Conservation (phyloP, 2,888 invertebrate species). For the Norana najaformis region DNA sequence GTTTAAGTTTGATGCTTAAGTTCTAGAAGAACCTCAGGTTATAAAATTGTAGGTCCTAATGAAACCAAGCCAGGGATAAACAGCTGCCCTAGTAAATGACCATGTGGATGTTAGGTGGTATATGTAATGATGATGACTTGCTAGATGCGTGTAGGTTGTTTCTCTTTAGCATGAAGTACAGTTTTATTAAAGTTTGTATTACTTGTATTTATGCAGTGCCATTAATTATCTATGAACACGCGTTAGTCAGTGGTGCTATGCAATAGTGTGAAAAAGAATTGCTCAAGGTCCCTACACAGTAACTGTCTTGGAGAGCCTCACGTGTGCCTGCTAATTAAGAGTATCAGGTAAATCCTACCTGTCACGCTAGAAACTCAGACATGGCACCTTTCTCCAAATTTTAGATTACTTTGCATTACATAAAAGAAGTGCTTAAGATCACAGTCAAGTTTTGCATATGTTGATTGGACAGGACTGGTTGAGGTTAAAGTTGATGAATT, state of each 20-base stretch:
- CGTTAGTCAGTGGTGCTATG: not conserved
- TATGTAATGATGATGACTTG: not conserved
- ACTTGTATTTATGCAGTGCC: not conserved
- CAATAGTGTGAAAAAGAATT: not conserved
- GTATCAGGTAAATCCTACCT: not conserved
- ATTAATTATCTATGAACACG: not conserved
- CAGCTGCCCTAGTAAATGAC: not conserved
- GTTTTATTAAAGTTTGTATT: not conserved
- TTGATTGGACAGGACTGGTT: constrained; percentile 32
- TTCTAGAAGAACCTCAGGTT: not conserved
- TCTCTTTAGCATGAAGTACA: not conserved
- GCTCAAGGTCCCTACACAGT: not conserved
- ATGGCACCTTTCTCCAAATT: too few species aligned
- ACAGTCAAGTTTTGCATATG: not conserved
- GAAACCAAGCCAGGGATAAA: not conserved
- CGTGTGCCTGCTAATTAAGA: not conserved
- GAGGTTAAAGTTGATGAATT: constrained; percentile 70
- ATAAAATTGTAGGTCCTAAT: not conserved
- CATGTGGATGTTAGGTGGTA: not conserved
- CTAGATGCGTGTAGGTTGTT: not conserved
- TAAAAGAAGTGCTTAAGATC: too few species aligned
- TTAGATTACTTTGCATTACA: too few species aligned
- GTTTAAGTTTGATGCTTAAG: not conserved
- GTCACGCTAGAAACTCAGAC: too few species aligned
- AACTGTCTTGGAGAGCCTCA: not conserved